Percentiles rank a stretch among this genome's conserved stretches.
Conservation (phyloP, 2,888 invertebrate species). For the Macaria notata region DNA sequence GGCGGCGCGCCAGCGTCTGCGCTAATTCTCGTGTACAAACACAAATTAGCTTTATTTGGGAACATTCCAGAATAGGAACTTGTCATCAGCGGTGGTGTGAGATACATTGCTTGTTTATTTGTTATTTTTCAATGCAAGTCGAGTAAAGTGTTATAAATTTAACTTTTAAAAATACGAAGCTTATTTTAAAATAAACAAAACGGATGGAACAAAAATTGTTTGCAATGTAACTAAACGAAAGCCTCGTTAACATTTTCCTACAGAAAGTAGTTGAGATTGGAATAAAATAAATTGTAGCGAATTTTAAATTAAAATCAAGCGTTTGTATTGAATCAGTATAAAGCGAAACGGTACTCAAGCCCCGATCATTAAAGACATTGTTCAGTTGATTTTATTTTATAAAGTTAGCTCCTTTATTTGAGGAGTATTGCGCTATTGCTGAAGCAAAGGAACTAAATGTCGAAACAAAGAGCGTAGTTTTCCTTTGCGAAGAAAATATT, state of each 20-base stretch:
- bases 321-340: neutral
- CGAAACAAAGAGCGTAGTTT: conserved; percentile 7
- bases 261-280: no score
- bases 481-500: conserved; percentile 10
- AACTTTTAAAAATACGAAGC: no score
- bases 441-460: conserved; percentile 1
- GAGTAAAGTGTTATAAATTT: no score
- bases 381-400: neutral
- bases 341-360: neutral
- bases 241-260: no score
- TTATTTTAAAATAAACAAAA: no score
- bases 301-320: neutral
- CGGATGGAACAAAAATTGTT: no score
- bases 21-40: conserved; percentile 10
- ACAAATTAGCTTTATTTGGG: conserved; percentile 6
- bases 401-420: conserved; percentile 5
- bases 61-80: neutral
- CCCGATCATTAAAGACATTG: conserved; percentile 3
- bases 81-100: neutral
- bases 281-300: no score
- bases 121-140: no score
- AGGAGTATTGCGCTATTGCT: conserved; percentile 2
- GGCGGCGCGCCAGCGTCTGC: conserved; percentile 20
- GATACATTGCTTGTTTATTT: no score
- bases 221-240: no score